phyloP scores from a whole-genome alignment of 2,888 invertebrate species.

The Campopleginae sp. region DNA sequence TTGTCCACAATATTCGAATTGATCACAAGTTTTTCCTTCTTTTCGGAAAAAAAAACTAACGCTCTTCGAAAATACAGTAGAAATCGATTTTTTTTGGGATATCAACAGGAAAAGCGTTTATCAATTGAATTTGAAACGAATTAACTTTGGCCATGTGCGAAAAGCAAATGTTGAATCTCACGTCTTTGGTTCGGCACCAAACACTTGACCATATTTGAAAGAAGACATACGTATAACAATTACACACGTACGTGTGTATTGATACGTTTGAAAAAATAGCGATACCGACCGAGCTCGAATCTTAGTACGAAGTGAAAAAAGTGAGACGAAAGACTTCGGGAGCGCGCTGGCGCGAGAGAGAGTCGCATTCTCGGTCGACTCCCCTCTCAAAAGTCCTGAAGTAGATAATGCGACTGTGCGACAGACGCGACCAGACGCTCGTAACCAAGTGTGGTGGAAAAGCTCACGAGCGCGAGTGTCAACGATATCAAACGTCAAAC shows the following conservation, averaged over 20 bases:
- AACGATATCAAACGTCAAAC: conserved; percentile 56
- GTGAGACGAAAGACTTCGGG: conserved; percentile 42
- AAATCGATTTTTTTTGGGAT: background rate
- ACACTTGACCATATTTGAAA: background rate
- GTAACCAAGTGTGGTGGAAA: conserved; percentile 56
- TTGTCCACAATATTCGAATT: background rate
- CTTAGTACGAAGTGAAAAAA: conserved; percentile 38
- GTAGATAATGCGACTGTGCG: conserved; percentile 58
- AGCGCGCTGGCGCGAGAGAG: conserved; percentile 54
- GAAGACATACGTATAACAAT: background rate
- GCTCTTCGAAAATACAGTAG: too few species aligned
- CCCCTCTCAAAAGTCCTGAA: conserved; percentile 40
- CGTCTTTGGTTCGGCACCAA: background rate
- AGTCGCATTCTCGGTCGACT: conserved; percentile 41
- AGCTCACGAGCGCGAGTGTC: conserved; percentile 54
- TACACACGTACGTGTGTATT: background rate
- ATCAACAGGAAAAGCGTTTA: background rate
- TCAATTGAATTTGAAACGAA: background rate
- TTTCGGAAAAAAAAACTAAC: background rate
- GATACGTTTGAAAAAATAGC: conserved; percentile 10
- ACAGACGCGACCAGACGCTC: conserved; percentile 60
- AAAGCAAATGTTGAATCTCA: background rate
- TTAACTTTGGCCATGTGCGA: background rate
- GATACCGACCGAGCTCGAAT: conserved; percentile 24
- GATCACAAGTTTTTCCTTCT: background rate